Evolutionary conservation across 2,888 invertebrate genomes (phyloP).

Genomic region (Chrysina gloriosa): DNA sequence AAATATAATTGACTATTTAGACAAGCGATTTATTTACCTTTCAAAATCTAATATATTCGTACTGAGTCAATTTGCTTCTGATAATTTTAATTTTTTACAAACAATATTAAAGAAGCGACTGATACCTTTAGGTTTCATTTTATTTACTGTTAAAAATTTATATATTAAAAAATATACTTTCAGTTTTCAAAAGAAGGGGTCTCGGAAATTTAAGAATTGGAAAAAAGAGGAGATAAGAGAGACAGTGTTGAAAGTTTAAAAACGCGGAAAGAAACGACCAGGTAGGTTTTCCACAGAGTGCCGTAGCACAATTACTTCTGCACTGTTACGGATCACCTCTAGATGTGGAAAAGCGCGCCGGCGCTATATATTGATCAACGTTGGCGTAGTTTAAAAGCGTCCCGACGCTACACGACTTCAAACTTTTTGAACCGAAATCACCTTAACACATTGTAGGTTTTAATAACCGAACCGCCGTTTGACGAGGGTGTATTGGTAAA

Average conservation of each 20-base stretch:
- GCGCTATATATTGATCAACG: conserved; percentile 52
- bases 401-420: not conserved
- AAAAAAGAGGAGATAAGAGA: conserved; percentile 7
- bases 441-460: too few relatives aligned
- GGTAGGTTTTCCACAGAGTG: conserved; percentile 21
- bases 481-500: too few relatives aligned
- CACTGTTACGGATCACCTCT: conserved; percentile 44
- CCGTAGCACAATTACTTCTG: conserved; percentile 37
- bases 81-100: conserved; percentile 40
- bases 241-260: conserved; percentile 24
- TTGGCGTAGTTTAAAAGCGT: conserved; percentile 38
- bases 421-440: not conserved
- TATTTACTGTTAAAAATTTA: not conserved
- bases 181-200: conserved; percentile 4
- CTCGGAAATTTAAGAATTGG: not conserved
- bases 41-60: conserved; percentile 40
- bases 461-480: not conserved
- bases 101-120: conserved; percentile 33
- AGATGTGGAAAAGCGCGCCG: conserved; percentile 45
- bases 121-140: conserved; percentile 38
- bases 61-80: conserved; percentile 40
- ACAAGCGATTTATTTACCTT: not conserved
- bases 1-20: not conserved
- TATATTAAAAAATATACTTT: not conserved
- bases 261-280: conserved; percentile 30